Evolutionary conservation across 1,140 invertebrate species (phyloP), one percentile per base, ranked within the genome.

Genomic region (Drosophila ohnishii): DNA sequence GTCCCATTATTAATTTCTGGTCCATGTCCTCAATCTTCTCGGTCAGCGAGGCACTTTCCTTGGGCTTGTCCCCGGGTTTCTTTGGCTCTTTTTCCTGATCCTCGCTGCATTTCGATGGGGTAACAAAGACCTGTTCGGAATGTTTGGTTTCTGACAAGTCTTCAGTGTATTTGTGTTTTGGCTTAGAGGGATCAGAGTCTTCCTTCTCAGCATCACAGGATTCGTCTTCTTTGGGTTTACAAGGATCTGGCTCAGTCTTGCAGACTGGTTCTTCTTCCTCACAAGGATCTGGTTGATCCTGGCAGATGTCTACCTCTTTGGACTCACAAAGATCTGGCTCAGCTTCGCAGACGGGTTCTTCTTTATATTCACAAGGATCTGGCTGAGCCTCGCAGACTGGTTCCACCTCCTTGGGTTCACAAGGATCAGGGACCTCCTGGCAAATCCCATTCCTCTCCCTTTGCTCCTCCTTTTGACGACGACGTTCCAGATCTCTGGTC

Each of bases 21-120:
- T 40, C 11, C 1, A 13, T 14, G 5, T 11, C 37, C 9, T 35
- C n/a, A 3, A 28, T 9, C 5, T 13, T 19, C 11, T 30, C 11
- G 7, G 10, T 10, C 13, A 67, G 61, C 6, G 65, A 67, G 7
- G 65, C 61, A 9, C 48, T 44, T 35, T 67, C 65, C 14, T 37
- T 64, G 44, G 40, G 40, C 16, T 48, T 66, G 2, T 30, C 42
- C 2, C 7, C 42, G 0, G 34, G 0, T 42, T 64, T 40, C 11
- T 63, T 34, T 11, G 19, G 19, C 19, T 19, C 19, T 19, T 19
- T 19, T 19, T 19, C 19, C 19, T 19, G 19, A 19, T 32, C 35
- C 6, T 67, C 14, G n/a, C 35, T 42, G 60, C 64, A 67, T 6
- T 67, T 6, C 9, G 60, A 5, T 25, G 51, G 11, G 35, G 39